Base-by-base conservation (phyloP, 2,888 invertebrate genomes). In the Acleris emargana region DNA sequence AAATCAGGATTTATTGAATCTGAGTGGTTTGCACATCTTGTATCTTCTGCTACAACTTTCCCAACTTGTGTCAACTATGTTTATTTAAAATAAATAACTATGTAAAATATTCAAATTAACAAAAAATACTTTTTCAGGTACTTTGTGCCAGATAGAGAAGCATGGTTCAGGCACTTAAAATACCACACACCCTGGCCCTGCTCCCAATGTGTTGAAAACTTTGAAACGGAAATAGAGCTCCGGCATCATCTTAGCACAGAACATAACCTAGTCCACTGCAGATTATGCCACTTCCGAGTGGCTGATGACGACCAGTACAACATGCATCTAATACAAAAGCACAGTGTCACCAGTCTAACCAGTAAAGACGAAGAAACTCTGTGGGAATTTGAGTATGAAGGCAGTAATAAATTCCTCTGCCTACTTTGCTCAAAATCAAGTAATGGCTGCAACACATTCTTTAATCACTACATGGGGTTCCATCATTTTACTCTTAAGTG, bases 401-500 rank as follows among this genome's bases (percentile, higher is more conserved):
- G 78, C 0, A 72, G 74, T 6, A 75, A 77, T 5, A 88, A 81
- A 64, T 93, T 89, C 66, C 54, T 78, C 1, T 93, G 93, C 67
- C 68, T 85, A 42, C 79, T 93, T 2, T 93, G 93, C 69, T 80
- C 82, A 0, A 91, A 89, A 72, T 68, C 83, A 3, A 82, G 84
- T 66, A 83, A 83, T 58, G 61, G 75, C 17, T 71, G 78, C 1
- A 74, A 78, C 11, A 82, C 81, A 47, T 91, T 90, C 70, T 88
- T 89, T 51, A 86, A 85, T 67, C 93, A 93, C 69, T 93, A 83
- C 62, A 89, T 93, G 85, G 87, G 90, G 0, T 88, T 77, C 63
- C 93, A 93, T 63, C 90, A 88, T 69, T 87, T 91, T 50, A 91
- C 93, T 6, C 73, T 93, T 0, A 92, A 91, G 77, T 93, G 93